Percentiles rank a stretch among this genome's conserved stretches.
phyloP scores from a whole-genome alignment of 2,888 invertebrate species.

The Gastrophysa polygoni region DNA sequence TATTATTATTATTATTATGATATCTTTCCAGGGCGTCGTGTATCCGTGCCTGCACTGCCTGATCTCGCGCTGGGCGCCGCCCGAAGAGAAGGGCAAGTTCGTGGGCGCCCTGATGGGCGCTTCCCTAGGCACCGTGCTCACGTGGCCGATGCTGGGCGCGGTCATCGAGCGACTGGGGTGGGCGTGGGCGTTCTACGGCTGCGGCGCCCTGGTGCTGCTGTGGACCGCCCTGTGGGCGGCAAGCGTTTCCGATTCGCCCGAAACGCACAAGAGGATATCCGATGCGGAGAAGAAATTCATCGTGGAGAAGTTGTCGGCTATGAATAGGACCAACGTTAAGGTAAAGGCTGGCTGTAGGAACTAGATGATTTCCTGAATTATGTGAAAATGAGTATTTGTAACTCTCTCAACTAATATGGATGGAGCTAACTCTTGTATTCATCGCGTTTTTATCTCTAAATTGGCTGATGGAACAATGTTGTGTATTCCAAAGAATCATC shows the following conservation, averaged over 20 bases:
- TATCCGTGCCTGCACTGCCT: conserved; percentile 69
- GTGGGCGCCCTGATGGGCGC: conserved; percentile 74
- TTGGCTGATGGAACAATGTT: no score
- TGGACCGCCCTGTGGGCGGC: conserved; percentile 58
- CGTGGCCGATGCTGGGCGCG: conserved; percentile 70
- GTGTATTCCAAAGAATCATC: no score
- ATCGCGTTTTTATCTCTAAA: no score
- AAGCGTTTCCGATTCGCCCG: conserved; percentile 63
- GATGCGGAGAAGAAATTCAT: conserved; percentile 60
- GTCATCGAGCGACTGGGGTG: conserved; percentile 69
- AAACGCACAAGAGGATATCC: conserved; percentile 61
- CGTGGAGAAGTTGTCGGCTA: conserved; percentile 49
- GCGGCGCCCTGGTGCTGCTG: conserved; percentile 53
- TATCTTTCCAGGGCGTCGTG: conserved; percentile 63
- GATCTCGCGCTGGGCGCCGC: conserved; percentile 75
- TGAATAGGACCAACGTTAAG: conserved; percentile 34
- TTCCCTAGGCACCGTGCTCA: conserved; percentile 71
- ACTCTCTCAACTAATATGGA: no score
- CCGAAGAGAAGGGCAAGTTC: conserved; percentile 74
- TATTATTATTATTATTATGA: no score
- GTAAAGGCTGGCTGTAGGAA: no score
- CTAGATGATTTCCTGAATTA: no score
- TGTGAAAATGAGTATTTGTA: no score
- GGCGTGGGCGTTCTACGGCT: conserved; percentile 59
- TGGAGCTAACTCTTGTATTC: no score